Evolutionary conservation across 1,140 invertebrate species (phyloP), one percentile per base, ranked within the genome.

Genomic region (Ruditapes philippinarum): DNA sequence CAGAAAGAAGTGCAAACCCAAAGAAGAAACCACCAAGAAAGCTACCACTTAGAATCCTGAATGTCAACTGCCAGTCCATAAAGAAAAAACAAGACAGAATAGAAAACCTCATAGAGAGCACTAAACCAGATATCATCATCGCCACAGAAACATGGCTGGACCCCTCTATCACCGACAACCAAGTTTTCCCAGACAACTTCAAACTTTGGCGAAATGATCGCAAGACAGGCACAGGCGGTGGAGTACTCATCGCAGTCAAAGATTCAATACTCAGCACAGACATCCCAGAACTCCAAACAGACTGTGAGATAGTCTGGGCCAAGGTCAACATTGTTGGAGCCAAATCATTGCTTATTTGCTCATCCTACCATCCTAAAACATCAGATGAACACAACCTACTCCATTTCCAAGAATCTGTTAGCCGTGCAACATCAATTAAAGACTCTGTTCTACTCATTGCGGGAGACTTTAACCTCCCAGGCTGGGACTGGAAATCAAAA

Each of bases 241-340:
- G 89, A 17, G 91, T 89, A 0, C 36, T 92, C 28, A 49, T 92
- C 17, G 79, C 89, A 38, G 49, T 91, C 31, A 25, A n/a, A 17
- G 36, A 74, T 25, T 31, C 81, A 5, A 28, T 70, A 7, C 31
- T 90, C 12, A 84, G 74, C 31, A 76, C 83, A 33, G 3, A 78
- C 40, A 57, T 74, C 0, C 80, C 89, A 4, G 91, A 90, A 65
- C 38, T 89, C 25, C 38, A 87, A 60, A 89, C 79, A 22, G 76
- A 87, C 42, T 90, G 81, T 76, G 88, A 90, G 65, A 82, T 89
- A 2, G 54, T 90, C 7, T 91, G 91, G n/a, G n/a, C 36, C 19
- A 87, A 81, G 73, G n/a, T 90, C 1, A 31, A 85, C 38, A 28
- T 90, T 60, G 45, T 51, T 19, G 90, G 90, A 12, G 51, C 80